A percentile compares a stretch with the other conserved stretches of the same genome.
These are phyloP conservation scores for Phyto melanocephala DNA, from an alignment of 2,888 invertebrate genomes.

Conservation along the genomic window DNA sequence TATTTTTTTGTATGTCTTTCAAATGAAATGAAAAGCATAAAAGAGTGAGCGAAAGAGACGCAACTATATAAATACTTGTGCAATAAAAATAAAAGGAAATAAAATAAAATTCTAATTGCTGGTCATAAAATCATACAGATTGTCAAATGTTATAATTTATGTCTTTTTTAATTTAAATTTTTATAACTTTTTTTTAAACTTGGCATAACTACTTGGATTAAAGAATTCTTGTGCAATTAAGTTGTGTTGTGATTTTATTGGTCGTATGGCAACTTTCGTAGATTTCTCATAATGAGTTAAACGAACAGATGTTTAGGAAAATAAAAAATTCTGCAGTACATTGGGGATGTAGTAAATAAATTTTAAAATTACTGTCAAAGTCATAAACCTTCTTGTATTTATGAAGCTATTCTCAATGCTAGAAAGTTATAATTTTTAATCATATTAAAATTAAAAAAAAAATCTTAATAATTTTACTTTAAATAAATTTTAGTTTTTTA, in stretches of 20 bases:
- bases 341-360: too few species aligned
- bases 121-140: conserved; percentile 27
- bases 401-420: too few species aligned
- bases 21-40: not conserved
- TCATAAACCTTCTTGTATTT: too few species aligned
- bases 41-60: not conserved
- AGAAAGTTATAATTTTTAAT: too few species aligned
- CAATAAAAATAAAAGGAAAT: not conserved
- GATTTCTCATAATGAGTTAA: too few species aligned
- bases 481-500: too few species aligned
- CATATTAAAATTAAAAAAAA: too few species aligned
- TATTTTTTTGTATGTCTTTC: conserved; percentile 30
- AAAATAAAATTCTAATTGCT: conserved; percentile 29
- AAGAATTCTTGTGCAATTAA: not conserved
- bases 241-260: not conserved
- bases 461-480: too few species aligned
- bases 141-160: conserved; percentile 32
- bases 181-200: not conserved
- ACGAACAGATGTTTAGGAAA: too few species aligned
- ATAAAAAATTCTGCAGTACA: too few species aligned
- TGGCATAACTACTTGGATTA: not conserved
- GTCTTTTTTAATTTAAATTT: conserved; percentile 21
- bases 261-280: not conserved
- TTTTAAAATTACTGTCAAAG: too few species aligned
- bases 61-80: not conserved